These are phyloP conservation scores for Gnathonemus echidnorhynchus DNA, from an alignment of 2,113 vertebrate species.

Conservation along the genomic window DNA sequence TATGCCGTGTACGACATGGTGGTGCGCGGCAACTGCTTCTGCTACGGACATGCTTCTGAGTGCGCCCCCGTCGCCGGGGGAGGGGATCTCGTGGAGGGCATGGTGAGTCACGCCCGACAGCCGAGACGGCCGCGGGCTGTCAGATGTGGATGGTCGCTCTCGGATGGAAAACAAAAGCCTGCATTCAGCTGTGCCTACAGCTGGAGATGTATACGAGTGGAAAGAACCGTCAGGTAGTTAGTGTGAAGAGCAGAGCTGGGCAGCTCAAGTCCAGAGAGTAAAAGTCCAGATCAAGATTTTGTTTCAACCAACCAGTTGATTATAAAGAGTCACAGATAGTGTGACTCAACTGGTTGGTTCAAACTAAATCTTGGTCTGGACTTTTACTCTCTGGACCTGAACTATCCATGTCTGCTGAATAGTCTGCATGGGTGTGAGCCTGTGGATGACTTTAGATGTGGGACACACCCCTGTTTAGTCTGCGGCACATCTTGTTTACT, in stretches of 20 bases:
- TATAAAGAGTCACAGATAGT: not conserved
- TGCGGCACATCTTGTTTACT: not conserved
- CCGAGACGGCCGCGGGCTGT: not conserved
- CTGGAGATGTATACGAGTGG: not conserved
- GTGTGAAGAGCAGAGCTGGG: not conserved
- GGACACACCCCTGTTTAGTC: not conserved
- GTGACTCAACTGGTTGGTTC: not conserved
- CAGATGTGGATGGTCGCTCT: not conserved
- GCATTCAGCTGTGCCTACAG: not conserved
- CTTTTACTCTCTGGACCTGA: not conserved
- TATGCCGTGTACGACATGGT: slow-evolving; percentile 95
- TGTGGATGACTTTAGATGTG: not conserved
- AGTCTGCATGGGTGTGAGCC: not conserved
- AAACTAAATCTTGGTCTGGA: not conserved
- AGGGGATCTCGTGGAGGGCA: slow-evolving; percentile 71
- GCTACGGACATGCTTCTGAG: slow-evolving; percentile 90
- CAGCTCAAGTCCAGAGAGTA: not conserved
- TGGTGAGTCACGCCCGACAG: slow-evolving; percentile 61
- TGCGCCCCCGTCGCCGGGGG: slow-evolving; percentile 72
- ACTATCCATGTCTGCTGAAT: not conserved
- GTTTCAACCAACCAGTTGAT: not conserved
- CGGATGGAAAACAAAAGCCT: not conserved
- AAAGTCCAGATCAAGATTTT: not conserved
- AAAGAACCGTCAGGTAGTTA: not conserved
- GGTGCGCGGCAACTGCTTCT: slow-evolving; percentile 95